Conservation (phyloP, 2,888 invertebrate species). For the Acrocyrtus sp. region DNA sequence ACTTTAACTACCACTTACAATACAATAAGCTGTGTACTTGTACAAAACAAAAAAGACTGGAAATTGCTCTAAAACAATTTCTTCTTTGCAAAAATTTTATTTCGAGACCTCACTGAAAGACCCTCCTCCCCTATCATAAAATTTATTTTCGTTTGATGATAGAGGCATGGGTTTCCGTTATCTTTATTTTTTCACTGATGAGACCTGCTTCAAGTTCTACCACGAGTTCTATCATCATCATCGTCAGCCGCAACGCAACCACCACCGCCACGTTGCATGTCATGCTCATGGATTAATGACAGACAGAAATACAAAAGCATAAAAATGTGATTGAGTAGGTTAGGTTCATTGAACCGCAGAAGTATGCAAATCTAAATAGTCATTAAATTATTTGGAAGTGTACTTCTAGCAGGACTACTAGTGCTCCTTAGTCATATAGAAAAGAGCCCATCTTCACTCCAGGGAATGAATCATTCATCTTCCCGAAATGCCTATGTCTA, state of each 20-base stretch:
- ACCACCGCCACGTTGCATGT: neutral
- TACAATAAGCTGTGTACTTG: no score
- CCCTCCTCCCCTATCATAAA: conserved; percentile 2
- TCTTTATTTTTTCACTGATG: neutral
- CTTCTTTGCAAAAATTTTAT: no score
- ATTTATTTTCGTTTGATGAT: no score
- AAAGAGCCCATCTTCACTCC: conserved; percentile 21
- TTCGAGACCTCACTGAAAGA: neutral
- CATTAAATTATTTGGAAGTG: conserved; percentile 32
- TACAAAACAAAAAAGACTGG: no score
- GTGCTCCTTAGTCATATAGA: neutral
- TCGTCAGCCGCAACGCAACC: no score
- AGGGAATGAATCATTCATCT: conserved; percentile 23
- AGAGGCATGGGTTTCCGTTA: neutral
- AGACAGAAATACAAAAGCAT: conserved; percentile 2
- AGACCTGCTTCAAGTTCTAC: neutral
- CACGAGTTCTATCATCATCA: no score
- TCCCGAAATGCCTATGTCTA: no score
- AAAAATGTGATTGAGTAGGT: conserved; percentile 10
- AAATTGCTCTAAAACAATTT: no score
- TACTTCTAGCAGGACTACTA: neutral
- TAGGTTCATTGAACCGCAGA: conserved; percentile 35
- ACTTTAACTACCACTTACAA: no score
- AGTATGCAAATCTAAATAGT: conserved; percentile 31
- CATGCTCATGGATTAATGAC: conserved; percentile 8